Percentiles rank a stretch among this genome's conserved stretches.
These are phyloP conservation scores for Drosophila anomalipes DNA, from an alignment of 2,888 invertebrate species.

Conservation along the genomic window DNA sequence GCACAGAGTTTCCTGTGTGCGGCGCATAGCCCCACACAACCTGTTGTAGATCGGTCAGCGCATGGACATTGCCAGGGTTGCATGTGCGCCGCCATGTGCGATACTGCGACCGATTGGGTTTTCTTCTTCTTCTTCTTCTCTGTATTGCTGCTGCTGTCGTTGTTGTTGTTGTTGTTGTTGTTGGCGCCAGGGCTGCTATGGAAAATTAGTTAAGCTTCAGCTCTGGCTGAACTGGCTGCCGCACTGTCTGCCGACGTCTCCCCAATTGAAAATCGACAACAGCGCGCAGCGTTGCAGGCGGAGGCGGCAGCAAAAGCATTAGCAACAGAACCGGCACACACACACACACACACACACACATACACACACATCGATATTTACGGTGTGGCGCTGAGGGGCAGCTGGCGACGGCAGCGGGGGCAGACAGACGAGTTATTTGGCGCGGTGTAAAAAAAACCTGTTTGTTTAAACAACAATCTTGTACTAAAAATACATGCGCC, in stretches of 20 bases:
- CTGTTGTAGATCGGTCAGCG: conserved; percentile 60
- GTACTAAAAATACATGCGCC: conserved; percentile 80
- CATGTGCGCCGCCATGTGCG: conserved; percentile 59
- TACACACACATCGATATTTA: conserved; percentile 12
- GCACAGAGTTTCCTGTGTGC: conserved; percentile 53
- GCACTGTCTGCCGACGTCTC: conserved; percentile 61
- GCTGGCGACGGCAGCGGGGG: conserved; percentile 51
- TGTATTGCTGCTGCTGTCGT: not conserved
- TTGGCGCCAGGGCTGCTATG: conserved; percentile 79
- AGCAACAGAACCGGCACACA: conserved; percentile 28
- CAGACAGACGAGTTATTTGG: conserved; percentile 78
- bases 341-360: conserved; percentile 17
- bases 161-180: conserved; percentile 43
- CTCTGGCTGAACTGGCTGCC: conserved; percentile 65
- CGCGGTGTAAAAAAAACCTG: conserved; percentile 80
- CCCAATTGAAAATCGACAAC: conserved; percentile 79
- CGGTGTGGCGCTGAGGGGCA: conserved; percentile 64
- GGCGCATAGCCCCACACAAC: conserved; percentile 44
- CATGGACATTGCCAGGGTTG: conserved; percentile 62
- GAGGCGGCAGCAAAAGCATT: conserved; percentile 56
- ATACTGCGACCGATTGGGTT: conserved; percentile 45
- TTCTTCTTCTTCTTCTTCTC: conserved; percentile 9
- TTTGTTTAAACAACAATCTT: conserved; percentile 82
- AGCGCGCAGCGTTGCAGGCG: conserved; percentile 66
- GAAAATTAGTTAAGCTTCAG: conserved; percentile 77